These are phyloP conservation scores for Drepana falcataria DNA, from an alignment of 2,888 invertebrate genomes.

Conservation along the genomic window DNA sequence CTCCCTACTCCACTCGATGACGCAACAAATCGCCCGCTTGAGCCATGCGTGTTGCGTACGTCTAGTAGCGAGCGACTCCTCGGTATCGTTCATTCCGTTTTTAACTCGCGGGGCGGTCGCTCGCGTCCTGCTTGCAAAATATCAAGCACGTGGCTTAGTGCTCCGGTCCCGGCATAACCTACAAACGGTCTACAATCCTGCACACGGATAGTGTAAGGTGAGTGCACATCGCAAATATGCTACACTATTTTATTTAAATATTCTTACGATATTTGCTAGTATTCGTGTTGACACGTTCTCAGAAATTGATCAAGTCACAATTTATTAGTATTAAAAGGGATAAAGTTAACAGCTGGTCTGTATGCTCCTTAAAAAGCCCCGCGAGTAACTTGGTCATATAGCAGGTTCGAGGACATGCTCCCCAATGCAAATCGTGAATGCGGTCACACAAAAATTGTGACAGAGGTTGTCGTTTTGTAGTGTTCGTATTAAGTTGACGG, in stretches of 20 bases:
- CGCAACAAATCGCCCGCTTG: constrained; percentile 40
- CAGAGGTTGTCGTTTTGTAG: too few relatives aligned
- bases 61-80: constrained; percentile 13
- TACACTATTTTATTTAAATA: constrained; percentile 6
- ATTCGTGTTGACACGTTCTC: neutral
- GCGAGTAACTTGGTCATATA: too few relatives aligned
- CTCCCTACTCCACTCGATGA: constrained; percentile 24
- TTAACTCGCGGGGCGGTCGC: constrained; percentile 46
- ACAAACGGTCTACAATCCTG: constrained; percentile 15
- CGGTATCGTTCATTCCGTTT: constrained; percentile 47
- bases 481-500: too few relatives aligned
- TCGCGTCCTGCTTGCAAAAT: constrained; percentile 41
- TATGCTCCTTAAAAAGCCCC: too few relatives aligned
- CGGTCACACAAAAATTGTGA: too few relatives aligned
- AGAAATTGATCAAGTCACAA: too few relatives aligned
- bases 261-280: neutral
- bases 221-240: constrained; percentile 9
- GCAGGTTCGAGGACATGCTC: too few relatives aligned
- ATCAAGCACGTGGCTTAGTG: constrained; percentile 64
- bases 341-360: too few relatives aligned
- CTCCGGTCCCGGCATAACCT: constrained; percentile 51
- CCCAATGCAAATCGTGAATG: too few relatives aligned
- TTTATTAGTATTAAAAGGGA: too few relatives aligned
- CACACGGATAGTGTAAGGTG: constrained; percentile 16
- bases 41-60: constrained; percentile 28